Conservation (phyloP, 2,888 invertebrate species). For the Steinernema carpocapsae region DNA sequence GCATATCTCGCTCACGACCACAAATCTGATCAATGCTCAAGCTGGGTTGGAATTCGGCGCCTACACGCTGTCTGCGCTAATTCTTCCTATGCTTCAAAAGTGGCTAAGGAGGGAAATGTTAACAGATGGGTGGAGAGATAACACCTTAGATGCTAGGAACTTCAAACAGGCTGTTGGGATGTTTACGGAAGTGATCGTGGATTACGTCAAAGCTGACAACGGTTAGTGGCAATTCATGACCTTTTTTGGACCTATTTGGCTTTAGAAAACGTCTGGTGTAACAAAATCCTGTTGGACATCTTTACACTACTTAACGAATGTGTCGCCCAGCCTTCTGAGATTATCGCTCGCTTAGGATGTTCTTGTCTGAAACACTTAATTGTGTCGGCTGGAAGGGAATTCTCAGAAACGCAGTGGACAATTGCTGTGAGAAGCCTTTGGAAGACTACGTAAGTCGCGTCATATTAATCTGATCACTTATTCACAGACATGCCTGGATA, state of each 20-base stretch:
- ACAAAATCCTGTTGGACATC: slow-evolving; percentile 79
- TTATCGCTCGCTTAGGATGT: slow-evolving; percentile 83
- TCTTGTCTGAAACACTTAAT: slow-evolving; percentile 47
- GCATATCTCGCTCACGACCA: slow-evolving; percentile 2
- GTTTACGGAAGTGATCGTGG: slow-evolving; percentile 87
- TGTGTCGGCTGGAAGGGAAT: slow-evolving; percentile 50
- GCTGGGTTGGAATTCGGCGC: slow-evolving; percentile 84
- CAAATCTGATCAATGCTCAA: neutral
- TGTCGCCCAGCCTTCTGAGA: slow-evolving; percentile 85
- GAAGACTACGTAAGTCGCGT: slow-evolving; percentile 40
- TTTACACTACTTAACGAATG: slow-evolving; percentile 87
- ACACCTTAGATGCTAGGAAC: slow-evolving; percentile 77
- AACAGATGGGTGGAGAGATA: slow-evolving; percentile 46
- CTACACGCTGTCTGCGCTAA: slow-evolving; percentile 87
- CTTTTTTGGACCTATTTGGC: neutral
- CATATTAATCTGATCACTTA: too few relatives aligned
- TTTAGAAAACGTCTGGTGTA: slow-evolving; percentile 37
- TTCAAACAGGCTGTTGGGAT: slow-evolving; percentile 93
- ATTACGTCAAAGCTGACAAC: slow-evolving; percentile 75
- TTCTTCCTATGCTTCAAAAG: slow-evolving; percentile 89
- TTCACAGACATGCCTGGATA: too few relatives aligned
- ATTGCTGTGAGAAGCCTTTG: slow-evolving; percentile 77
- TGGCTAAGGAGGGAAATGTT: slow-evolving; percentile 79
- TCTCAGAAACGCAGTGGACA: slow-evolving; percentile 85
- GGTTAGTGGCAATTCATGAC: neutral